These are phyloP conservation scores for Drosophila melanica DNA, from an alignment of 1,140 invertebrate species.

Conservation along the genomic window DNA sequence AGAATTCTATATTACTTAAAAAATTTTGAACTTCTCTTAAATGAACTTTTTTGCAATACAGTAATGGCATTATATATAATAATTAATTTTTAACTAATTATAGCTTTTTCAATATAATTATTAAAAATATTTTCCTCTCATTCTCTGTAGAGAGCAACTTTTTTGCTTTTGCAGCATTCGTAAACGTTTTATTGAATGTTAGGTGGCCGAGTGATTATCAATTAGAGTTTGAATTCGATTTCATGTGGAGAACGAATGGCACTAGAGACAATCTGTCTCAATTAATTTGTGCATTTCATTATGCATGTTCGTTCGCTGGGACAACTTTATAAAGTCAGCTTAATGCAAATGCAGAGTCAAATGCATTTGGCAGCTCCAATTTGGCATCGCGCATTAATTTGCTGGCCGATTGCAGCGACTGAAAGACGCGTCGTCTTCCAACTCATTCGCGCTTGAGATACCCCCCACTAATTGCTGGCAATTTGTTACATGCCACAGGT, in stretches of 20 bases:
- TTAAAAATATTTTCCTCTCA: too few species aligned
- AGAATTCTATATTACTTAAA: too few species aligned
- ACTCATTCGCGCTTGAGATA: slow-evolving; percentile 21
- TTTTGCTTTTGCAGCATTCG: neutral
- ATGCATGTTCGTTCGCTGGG: slow-evolving; percentile 9
- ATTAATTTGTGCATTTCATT: slow-evolving; percentile 48
- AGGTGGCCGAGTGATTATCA: neutral
- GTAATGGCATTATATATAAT: too few species aligned
- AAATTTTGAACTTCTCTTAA: too few species aligned
- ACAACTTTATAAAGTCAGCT: slow-evolving; percentile 46
- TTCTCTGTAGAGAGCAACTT: neutral
- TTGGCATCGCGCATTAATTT: slow-evolving; percentile 48
- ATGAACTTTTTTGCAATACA: too few species aligned
- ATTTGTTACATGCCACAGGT: slow-evolving; percentile 64
- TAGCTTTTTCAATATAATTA: neutral
- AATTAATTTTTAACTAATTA: too few species aligned
- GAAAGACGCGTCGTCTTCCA: slow-evolving; percentile 24
- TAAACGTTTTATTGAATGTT: neutral
- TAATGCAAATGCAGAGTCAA: slow-evolving; percentile 35
- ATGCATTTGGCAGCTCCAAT: slow-evolving; percentile 46
- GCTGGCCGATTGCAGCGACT: slow-evolving; percentile 15
- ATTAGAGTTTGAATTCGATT: neutral
- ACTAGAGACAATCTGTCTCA: slow-evolving; percentile 30
- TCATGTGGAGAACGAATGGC: neutral
- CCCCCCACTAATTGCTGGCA: slow-evolving; percentile 69